Conservation (phyloP, 2,888 invertebrate species). For the Epsilonema sp. region DNA sequence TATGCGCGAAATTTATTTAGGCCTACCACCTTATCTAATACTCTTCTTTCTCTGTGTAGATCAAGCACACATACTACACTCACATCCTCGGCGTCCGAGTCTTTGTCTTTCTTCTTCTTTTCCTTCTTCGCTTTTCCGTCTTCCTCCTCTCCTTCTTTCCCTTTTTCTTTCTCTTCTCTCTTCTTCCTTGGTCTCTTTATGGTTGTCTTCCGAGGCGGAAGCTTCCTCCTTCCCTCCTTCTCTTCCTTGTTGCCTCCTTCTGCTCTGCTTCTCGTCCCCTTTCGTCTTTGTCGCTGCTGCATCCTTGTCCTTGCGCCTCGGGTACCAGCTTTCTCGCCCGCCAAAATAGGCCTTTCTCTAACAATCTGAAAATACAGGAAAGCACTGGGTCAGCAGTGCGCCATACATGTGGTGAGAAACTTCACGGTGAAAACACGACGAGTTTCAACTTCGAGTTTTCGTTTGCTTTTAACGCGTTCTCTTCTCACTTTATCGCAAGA, state of each 20-base stretch:
- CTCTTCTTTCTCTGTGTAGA: too few species aligned
- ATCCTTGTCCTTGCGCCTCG: constrained; percentile 20
- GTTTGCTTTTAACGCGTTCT: too few species aligned
- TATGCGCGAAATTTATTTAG: too few species aligned
- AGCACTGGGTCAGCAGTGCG: too few species aligned
- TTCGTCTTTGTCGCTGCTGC: constrained; percentile 25
- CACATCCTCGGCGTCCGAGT: constrained; percentile 13
- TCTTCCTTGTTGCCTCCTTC: constrained; percentile 32
- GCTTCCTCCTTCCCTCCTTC: constrained; percentile 36
- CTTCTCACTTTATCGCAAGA: too few species aligned
- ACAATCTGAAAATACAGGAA: constrained; percentile 10
- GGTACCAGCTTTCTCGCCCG: constrained; percentile 22
- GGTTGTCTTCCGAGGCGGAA: constrained; percentile 8
- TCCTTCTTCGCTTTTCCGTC: constrained; percentile 11
- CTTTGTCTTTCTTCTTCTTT: constrained; percentile 16
- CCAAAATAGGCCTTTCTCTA: constrained; percentile 20
- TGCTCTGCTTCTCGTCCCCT: constrained; percentile 31
- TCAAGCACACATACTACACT: too few species aligned
- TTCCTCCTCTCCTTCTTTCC: too few species aligned
- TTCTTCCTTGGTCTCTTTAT: constrained; percentile 7
- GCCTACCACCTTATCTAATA: too few species aligned
- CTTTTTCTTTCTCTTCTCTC: constrained; percentile 12
- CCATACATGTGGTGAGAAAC: too few species aligned
- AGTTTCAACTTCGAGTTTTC: too few species aligned
- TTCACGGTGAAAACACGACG: too few species aligned